phyloP scores from a whole-genome alignment of 2,888 invertebrate genomes.

The Drosophila maculinotata region DNA sequence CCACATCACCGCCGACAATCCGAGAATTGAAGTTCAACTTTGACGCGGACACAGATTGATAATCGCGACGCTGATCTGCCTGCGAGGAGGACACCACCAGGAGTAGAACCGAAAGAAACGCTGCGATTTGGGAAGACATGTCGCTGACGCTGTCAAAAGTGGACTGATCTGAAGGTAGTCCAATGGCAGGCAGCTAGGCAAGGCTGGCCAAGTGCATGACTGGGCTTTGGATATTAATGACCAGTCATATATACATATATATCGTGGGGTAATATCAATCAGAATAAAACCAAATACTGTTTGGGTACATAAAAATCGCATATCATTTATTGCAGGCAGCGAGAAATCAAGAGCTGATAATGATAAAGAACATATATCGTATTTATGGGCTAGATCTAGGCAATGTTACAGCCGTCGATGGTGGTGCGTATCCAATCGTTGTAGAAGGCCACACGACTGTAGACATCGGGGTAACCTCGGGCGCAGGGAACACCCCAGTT shows the following conservation, averaged over 20 bases:
- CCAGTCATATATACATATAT: slow-evolving; percentile 42
- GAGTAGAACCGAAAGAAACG: slow-evolving; percentile 16
- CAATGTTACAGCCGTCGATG: slow-evolving; percentile 51
- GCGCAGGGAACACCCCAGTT: slow-evolving; percentile 82
- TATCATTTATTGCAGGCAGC: slow-evolving; percentile 50
- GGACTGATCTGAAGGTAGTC: slow-evolving; percentile 47
- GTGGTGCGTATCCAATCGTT: slow-evolving; percentile 76
- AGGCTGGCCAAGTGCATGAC: too few species aligned
- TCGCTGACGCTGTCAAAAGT: slow-evolving; percentile 41
- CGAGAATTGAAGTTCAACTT: slow-evolving; percentile 43
- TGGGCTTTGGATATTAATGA: slow-evolving; percentile 70
- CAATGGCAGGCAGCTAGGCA: slow-evolving; percentile 37
- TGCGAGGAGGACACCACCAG: slow-evolving; percentile 38
- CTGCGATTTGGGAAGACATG: slow-evolving; percentile 57
- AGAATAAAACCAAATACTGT: slow-evolving; percentile 36
- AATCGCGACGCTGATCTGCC: slow-evolving; percentile 35
- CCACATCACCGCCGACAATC: slow-evolving; percentile 75
- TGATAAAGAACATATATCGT: slow-evolving; percentile 1
- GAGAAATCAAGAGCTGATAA: slow-evolving; percentile 32
- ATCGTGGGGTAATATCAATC: slow-evolving; percentile 47
- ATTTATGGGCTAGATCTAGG: slow-evolving; percentile 28
- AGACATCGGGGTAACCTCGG: slow-evolving; percentile 76
- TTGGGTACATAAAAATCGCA: slow-evolving; percentile 56
- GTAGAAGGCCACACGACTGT: slow-evolving; percentile 74
- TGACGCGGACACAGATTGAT: slow-evolving; percentile 13